Evolutionary conservation across 2,113 vertebrate species (phyloP).

Genomic region (Mobula birostris): DNA sequence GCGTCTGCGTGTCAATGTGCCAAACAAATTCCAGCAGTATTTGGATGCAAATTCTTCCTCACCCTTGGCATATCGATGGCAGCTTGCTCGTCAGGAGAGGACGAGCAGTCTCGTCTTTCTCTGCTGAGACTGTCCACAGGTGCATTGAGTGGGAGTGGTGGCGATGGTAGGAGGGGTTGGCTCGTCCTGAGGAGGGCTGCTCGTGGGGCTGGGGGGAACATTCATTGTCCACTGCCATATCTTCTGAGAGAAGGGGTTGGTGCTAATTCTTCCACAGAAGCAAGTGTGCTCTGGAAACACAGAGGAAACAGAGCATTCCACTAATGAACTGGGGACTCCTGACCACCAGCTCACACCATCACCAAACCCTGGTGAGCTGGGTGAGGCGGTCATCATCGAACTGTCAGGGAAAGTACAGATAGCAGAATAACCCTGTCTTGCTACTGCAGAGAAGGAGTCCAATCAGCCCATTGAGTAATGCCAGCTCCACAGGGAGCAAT

Average conservation of each 20-base stretch:
- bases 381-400: no score
- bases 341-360: not conserved
- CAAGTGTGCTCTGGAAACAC: not conserved
- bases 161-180: no score
- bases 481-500: no score
- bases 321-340: not conserved
- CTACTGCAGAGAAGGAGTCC: no score
- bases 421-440: no score
- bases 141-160: not conserved
- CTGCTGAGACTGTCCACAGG: not conserved
- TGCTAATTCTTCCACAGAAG: not conserved
- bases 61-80: not conserved
- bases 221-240: no score
- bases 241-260: not conserved
- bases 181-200: no score
- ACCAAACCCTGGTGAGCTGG: no score
- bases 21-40: not conserved
- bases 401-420: no score
- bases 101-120: not conserved
- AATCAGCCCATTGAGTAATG: no score
- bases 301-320: not conserved
- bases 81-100: not conserved
- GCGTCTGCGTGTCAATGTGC: not conserved
- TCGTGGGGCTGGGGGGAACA: not conserved
- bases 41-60: not conserved